Evolutionary conservation across 2,797 vertebrate species (phyloP), one percentile per base, ranked within the genome.

Genomic region (Heteromormyrus szaboi): DNA sequence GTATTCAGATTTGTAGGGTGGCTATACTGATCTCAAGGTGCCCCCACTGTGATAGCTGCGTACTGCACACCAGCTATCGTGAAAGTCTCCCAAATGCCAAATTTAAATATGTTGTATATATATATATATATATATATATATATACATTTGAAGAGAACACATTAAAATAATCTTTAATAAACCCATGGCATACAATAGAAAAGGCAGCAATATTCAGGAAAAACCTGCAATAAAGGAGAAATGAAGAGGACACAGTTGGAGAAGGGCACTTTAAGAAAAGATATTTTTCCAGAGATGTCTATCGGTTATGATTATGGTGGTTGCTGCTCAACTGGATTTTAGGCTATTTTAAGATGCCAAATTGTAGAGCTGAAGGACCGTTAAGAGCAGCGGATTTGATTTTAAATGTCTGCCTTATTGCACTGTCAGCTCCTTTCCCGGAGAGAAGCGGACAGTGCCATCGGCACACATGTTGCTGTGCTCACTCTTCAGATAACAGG

Each of bases 111-210:
- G 17, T 41, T 4, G 2, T 95, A 17, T 53, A 14, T 53, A 14
- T 53, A 4, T 53, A 0, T 51, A 1, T 51, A 7, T 51, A 7
- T 17, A 9, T 48, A 48, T 48, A 48, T 48, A 41, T 41, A 41
- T 41, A 41, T 41, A 37, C 44, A 46, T 7, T 46, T 46, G 44
- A 94, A 94, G 94, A 91, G 37, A 37, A 93, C 93, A 89, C 91
- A 94, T 93, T 93, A 89, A 92, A 93, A 93, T 92, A 91, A 92
- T 93, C 86, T 88, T 91, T 92, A 91, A 92, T 90, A 93, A 89
- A 89, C 7, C 1, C 7, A 22, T 1, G 3, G 22, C 72, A 44
- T 17, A 41, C 6, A 25, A 84, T 14, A 25, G 41, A 89, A 89
- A 59, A 84, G 44, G 9, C 41, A 11, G 3, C 11, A 41, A 59